Evolutionary conservation across 1,140 invertebrate genomes (phyloP), one percentile per base, ranked within the genome.

Genomic region (Ips typographus): DNA sequence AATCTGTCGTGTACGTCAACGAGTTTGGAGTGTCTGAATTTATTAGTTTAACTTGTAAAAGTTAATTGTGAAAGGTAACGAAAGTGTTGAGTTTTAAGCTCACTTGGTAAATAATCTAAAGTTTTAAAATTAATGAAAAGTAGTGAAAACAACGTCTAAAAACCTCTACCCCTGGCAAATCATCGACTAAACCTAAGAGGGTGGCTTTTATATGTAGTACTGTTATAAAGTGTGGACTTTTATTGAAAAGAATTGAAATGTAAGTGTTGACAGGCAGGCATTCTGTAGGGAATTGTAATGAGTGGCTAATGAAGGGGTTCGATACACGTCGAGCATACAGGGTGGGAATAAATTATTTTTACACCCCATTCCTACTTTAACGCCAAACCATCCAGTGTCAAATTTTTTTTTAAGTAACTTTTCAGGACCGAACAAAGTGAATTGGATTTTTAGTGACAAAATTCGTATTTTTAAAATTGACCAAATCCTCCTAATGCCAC

Each of bases 211-310:
- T 68, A 72, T 64, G 65, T 40, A 66, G 67, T 62, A 57, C 67
- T 59, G 61, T 70, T 70, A 64, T 60, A 70, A 62, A 70, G 57
- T 72, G 65, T 62, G 71, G 71, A 72, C 68, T 76, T 75, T 75
- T 74, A 76, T 76, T 77, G 76, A 77, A 77, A 75, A 70, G 73
- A 74, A 76, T 76, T 77, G 76, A 77, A 77, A 75, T 78, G 73
- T 71, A 77, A 76, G 76, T 77, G 76, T 77, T 77, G 75, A 76
- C 75, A 73, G 74, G 55, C 56, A 51, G 66, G 52, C 40, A 68
- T 68, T 72, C 69, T 65, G 70, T 72, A 61, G 71, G 65, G 72
- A 71, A 77, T 77, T 65, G 73, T 75, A 77, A 77, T 74, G 76
- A 77, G 73, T 71, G 72, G 73, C 73, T 77, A 77, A 77, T 77